Evolutionary conservation across 2,113 vertebrate species (phyloP).

Genomic region (Anser brachyrhynchus): DNA sequence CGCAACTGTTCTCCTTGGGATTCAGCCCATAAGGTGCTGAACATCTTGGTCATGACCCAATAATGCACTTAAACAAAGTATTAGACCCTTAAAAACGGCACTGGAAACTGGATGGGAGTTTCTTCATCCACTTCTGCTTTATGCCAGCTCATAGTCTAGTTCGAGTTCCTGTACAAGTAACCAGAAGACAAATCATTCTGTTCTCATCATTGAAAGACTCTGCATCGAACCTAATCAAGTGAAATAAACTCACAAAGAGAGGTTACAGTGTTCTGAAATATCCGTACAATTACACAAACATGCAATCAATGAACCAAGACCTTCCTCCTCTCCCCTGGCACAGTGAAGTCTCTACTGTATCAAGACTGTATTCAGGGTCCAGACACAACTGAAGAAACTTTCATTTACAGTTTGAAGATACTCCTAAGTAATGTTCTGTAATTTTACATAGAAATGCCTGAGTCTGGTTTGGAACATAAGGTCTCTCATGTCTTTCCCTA

Average conservation of each 20-base stretch:
- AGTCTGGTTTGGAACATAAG: not conserved
- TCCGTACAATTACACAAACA: not conserved
- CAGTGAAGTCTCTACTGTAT: not conserved
- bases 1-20: not conserved
- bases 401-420: not conserved
- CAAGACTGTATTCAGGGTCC: not conserved
- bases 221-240: not conserved
- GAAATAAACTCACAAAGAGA: not conserved
- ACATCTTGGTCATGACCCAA: not conserved
- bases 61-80: slow-evolving; percentile 40
- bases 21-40: not conserved
- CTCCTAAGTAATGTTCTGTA: not conserved
- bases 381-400: not conserved
- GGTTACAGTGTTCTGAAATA: not conserved
- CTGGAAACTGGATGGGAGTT: not conserved
- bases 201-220: not conserved
- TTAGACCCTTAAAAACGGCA: slow-evolving; percentile 25
- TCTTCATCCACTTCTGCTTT: slow-evolving; percentile 18
- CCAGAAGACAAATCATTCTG: not conserved
- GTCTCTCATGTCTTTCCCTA: not conserved
- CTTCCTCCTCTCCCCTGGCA: not conserved
- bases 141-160: not conserved
- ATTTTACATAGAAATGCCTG: not conserved
- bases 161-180: not conserved
- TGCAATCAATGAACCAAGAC: not conserved